Conservation (phyloP, 2,888 invertebrate genomes). For the Erebia aethiops region DNA sequence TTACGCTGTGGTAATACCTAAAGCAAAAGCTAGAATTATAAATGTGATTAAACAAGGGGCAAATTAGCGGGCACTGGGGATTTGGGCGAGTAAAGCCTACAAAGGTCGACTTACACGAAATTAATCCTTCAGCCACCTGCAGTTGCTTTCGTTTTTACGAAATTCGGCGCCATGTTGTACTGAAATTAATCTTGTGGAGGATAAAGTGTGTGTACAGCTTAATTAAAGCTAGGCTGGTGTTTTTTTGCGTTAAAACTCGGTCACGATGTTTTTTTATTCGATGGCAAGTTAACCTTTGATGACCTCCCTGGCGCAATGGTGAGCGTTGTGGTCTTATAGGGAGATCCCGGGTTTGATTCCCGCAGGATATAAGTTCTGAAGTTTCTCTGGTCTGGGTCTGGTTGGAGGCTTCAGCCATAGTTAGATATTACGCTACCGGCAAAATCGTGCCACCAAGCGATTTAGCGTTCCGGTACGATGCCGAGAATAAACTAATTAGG, state of each 20-base stretch:
- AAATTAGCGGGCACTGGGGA: slow-evolving; percentile 45
- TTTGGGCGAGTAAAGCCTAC: slow-evolving; percentile 61
- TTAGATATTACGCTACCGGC: too few species aligned
- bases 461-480: too few species aligned
- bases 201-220: slow-evolving; percentile 18
- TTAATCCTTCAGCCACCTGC: slow-evolving; percentile 39
- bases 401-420: not conserved
- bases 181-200: slow-evolving; percentile 55
- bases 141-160: slow-evolving; percentile 50
- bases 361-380: too few species aligned
- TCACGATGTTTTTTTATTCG: too few species aligned
- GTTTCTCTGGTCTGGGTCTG: not conserved
- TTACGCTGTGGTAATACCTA: not conserved
- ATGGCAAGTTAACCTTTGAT: too few species aligned
- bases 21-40: slow-evolving; percentile 6
- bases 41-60: slow-evolving; percentile 30
- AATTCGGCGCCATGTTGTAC: slow-evolving; percentile 48
- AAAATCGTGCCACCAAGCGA: too few species aligned
- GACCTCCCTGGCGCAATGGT: too few species aligned
- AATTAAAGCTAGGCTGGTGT: not conserved
- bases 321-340: too few species aligned
- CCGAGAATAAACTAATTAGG: too few species aligned
- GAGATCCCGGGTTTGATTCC: too few species aligned
- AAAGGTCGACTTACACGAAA: slow-evolving; percentile 51
- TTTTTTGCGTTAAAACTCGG: too few species aligned